Conservation (phyloP, 2,797 vertebrate genomes). For the Oreochromis mossambicus region DNA sequence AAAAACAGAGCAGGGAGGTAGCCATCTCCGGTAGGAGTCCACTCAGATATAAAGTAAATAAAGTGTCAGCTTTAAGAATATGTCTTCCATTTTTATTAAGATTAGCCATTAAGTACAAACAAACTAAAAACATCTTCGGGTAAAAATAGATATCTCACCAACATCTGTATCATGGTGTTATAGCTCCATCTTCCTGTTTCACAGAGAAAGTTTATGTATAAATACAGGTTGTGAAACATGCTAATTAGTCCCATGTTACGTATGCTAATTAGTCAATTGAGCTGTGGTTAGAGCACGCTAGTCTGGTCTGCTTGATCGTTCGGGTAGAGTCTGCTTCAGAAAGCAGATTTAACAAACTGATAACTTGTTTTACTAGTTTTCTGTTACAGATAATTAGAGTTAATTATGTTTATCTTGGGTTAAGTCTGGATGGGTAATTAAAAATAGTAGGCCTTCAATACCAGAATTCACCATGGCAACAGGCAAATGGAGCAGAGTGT, state of each 20-base stretch:
- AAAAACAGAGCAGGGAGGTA: background rate
- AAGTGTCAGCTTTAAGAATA: background rate
- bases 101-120: background rate
- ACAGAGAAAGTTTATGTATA: background rate
- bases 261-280: background rate
- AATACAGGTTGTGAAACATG: background rate
- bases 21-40: background rate
- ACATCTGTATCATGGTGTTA: background rate
- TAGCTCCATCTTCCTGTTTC: background rate
- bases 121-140: background rate
- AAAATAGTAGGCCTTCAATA: background rate
- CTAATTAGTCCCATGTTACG: background rate
- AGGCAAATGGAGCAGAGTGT: background rate
- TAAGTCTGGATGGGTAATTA: background rate
- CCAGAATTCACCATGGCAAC: background rate
- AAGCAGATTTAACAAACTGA: background rate
- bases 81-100: background rate
- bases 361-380: background rate
- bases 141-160: background rate
- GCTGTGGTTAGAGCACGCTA: background rate
- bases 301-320: background rate
- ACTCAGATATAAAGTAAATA: background rate
- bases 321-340: background rate
- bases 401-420: background rate
- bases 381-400: background rate